Evolutionary conservation across 2,797 vertebrate species (phyloP).

Genomic region (Dryobates pubescens): DNA sequence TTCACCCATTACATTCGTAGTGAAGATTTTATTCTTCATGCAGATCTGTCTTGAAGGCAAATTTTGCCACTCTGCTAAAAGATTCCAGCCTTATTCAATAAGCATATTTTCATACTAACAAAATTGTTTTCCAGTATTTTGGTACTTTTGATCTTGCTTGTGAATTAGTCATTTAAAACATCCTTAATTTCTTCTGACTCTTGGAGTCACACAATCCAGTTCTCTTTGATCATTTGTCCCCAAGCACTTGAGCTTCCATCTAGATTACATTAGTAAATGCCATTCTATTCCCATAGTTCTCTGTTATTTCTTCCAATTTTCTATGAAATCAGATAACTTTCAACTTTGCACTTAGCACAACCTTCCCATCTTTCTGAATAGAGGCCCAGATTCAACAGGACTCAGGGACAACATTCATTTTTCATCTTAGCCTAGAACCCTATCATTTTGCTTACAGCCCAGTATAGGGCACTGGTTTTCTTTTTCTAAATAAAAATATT

Average conservation of each 20-base stretch:
- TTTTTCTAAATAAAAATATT: neutral
- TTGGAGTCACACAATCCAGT: neutral
- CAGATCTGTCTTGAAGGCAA: neutral
- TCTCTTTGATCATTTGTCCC: neutral
- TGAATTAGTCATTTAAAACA: neutral
- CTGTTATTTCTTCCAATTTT: neutral
- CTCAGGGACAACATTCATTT: neutral
- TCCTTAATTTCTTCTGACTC: neutral
- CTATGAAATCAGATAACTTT: neutral
- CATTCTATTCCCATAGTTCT: neutral
- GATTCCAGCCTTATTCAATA: neutral
- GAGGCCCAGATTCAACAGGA: neutral
- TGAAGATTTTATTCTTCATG: neutral
- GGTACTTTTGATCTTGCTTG: neutral
- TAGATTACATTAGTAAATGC: neutral
- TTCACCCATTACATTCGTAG: neutral
- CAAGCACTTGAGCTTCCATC: neutral
- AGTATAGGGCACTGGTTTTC: neutral
- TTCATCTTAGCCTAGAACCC: neutral
- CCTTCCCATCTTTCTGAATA: neutral
- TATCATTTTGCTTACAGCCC: neutral
- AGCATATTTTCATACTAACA: neutral
- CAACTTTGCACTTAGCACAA: neutral
- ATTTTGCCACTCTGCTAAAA: neutral
- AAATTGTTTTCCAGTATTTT: slow-evolving; percentile 18